Evolutionary conservation across 2,888 invertebrate species (phyloP).

Genomic region (Scotopteryx bipunctaria): DNA sequence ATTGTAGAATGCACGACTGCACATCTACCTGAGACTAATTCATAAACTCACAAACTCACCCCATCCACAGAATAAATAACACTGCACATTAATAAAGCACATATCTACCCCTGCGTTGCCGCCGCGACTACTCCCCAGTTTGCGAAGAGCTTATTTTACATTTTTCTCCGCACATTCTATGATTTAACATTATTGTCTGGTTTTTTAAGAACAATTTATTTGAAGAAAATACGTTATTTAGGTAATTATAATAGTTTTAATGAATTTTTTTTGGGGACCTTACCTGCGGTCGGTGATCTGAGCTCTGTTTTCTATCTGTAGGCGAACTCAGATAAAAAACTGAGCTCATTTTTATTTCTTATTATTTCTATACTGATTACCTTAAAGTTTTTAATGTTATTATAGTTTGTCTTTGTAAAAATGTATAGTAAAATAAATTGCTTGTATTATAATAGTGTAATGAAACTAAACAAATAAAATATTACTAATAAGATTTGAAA

Average conservation of each 20-base stretch:
- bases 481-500: no score
- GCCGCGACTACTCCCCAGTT: slow-evolving; percentile 14
- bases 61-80: slow-evolving; percentile 24
- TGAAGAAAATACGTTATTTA: slow-evolving; percentile 7
- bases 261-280: no score
- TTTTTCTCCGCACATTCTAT: slow-evolving; percentile 6
- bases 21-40: slow-evolving; percentile 35
- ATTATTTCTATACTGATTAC: no score
- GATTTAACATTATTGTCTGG: not conserved
- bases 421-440: no score
- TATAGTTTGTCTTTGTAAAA: no score
- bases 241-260: not conserved
- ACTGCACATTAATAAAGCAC: slow-evolving; percentile 19
- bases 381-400: no score
- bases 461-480: no score
- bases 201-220: slow-evolving; percentile 1
- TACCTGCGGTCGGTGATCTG: no score
- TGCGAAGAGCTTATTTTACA: slow-evolving; percentile 10
- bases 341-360: no score
- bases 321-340: no score
- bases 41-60: slow-evolving; percentile 35
- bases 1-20: slow-evolving; percentile 24
- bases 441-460: no score
- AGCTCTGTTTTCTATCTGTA: no score
- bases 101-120: slow-evolving; percentile 15